A percentile compares a stretch with the other conserved stretches of the same genome.
phyloP scores from a whole-genome alignment of 1,140 invertebrate genomes.

The Scaptomyza graminum region DNA sequence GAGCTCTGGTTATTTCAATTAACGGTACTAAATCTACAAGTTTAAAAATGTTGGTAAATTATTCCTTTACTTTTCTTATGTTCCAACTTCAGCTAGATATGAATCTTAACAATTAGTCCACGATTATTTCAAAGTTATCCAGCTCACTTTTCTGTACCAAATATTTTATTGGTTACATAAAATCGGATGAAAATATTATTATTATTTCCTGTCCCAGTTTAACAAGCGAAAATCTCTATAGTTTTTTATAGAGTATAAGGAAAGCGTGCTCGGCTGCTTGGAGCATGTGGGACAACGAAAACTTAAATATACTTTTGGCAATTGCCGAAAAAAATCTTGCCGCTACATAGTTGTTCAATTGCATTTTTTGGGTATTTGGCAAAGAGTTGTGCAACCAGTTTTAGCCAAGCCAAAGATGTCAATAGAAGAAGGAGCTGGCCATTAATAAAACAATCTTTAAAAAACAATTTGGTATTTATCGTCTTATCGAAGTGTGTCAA shows the following conservation, averaged over 20 bases:
- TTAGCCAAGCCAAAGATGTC: constrained; percentile 40
- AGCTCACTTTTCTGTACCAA: no score
- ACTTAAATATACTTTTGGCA: constrained; percentile 30
- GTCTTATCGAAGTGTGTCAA: constrained; percentile 16
- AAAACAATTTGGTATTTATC: constrained; percentile 6
- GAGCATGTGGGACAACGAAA: constrained; percentile 30
- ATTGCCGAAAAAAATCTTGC: constrained; percentile 32
- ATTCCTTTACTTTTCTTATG: no score
- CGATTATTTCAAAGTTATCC: no score
- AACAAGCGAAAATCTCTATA: not conserved
- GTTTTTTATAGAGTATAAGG: not conserved
- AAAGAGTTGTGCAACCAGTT: constrained; percentile 45
- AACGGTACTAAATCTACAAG: no score
- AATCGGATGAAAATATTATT: no score
- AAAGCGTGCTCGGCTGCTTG: not conserved
- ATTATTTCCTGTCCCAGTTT: not conserved
- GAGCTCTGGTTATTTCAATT: no score
- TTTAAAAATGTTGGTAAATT: no score
- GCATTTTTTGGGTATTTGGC: constrained; percentile 34
- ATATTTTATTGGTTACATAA: no score
- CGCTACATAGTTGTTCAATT: constrained; percentile 19
- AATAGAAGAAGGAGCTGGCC: constrained; percentile 23
- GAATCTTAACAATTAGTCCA: no score
- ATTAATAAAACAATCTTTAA: constrained; percentile 2
- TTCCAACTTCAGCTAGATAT: no score